These are phyloP conservation scores for Sorex araneus DNA, from an alignment of 2,113 vertebrate species.

Conservation along the genomic window DNA sequence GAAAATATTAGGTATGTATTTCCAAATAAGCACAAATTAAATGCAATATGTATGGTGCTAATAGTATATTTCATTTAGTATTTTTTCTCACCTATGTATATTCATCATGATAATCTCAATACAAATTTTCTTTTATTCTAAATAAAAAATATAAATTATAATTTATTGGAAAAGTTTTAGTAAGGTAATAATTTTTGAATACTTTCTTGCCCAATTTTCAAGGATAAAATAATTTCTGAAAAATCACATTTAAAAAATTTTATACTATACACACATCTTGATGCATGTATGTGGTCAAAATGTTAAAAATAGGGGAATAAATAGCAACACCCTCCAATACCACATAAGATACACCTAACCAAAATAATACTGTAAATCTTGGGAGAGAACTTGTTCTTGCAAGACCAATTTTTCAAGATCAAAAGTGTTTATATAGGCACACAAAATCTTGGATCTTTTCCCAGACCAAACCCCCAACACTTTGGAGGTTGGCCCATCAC, in stretches of 20 bases:
- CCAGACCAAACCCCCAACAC: constrained; percentile 64
- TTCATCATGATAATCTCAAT: neutral
- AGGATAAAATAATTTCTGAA: neutral
- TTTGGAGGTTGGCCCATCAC: constrained; percentile 71
- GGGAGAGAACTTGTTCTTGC: constrained; percentile 70
- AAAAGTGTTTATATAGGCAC: constrained; percentile 77
- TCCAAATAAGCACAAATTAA: constrained; percentile 36
- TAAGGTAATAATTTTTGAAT: neutral
- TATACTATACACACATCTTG: constrained; percentile 28
- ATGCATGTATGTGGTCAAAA: constrained; percentile 55
- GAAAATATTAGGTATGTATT: neutral
- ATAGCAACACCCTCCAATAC: neutral
- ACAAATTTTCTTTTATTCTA: constrained; percentile 38
- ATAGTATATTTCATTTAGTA: constrained; percentile 40
- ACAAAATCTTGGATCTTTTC: constrained; percentile 76
- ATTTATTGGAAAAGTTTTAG: constrained; percentile 51
- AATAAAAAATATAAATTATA: constrained; percentile 5
- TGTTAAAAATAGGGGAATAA: constrained; percentile 58
- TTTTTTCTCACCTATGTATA: neutral
- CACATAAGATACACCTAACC: constrained; percentile 5
- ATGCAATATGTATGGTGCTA: neutral
- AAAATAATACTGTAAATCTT: constrained; percentile 69
- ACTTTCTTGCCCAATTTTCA: constrained; percentile 32
- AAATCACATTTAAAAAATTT: constrained; percentile 41
- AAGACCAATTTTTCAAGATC: constrained; percentile 81